Evolutionary conservation across 2,888 invertebrate species (phyloP).

Genomic region (Cancer borealis): DNA sequence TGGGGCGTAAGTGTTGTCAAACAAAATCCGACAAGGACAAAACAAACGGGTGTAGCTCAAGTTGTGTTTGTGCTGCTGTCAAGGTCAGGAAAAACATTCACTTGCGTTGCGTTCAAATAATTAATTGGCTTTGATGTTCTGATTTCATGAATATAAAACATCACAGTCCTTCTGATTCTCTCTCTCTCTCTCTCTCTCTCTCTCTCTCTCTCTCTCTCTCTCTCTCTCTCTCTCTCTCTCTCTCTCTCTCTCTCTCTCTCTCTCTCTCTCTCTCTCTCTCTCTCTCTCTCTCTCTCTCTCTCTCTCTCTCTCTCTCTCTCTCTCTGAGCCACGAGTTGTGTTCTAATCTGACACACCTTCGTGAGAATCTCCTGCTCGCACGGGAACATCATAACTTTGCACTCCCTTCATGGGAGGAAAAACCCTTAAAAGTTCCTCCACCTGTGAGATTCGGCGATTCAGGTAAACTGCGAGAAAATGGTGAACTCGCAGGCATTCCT

Average conservation of each 20-base stretch:
- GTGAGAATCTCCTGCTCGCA: not conserved
- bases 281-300: no score
- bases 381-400: not conserved
- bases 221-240: conserved; percentile 20
- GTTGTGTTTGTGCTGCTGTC: no score
- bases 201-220: conserved; percentile 15
- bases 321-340: no score
- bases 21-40: no score
- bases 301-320: no score
- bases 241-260: not conserved
- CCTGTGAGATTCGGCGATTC: not conserved
- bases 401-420: not conserved
- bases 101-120: no score
- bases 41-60: no score
- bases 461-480: not conserved
- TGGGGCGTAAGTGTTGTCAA: no score
- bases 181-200: conserved; percentile 16
- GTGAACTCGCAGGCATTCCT: not conserved
- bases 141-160: not conserved
- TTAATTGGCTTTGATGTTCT: no score
- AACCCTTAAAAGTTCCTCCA: not conserved
- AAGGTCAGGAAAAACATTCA: no score
- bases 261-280: no score
- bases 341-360: not conserved
- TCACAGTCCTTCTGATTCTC: not conserved